Evolutionary conservation across 2,113 vertebrate species (phyloP).

Genomic region (Corvus cornix): DNA sequence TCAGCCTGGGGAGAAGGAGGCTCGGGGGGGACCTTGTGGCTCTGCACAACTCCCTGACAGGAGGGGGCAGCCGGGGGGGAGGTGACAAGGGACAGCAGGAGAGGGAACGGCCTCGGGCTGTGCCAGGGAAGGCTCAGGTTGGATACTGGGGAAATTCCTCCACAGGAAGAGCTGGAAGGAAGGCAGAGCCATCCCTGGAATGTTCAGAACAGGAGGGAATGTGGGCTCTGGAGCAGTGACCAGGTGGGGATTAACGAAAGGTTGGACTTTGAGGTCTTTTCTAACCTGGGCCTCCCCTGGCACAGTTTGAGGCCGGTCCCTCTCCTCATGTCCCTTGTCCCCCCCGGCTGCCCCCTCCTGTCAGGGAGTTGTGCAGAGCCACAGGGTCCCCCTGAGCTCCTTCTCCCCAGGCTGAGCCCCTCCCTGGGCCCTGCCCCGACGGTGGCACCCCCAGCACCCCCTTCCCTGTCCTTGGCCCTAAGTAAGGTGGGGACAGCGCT

Average conservation of each 20-base stretch:
- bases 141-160: not conserved
- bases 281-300: not conserved
- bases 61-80: not conserved
- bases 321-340: not conserved
- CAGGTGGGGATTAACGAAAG: not conserved
- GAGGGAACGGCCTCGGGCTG: not conserved
- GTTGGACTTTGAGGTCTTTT: not conserved
- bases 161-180: not conserved
- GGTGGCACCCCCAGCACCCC: not conserved
- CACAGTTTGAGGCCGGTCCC: not conserved
- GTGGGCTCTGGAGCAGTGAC: not conserved
- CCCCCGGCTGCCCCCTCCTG: not conserved
- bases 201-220: not conserved
- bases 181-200: not conserved
- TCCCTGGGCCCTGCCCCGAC: not conserved
- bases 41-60: not conserved
- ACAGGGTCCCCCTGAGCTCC: not conserved
- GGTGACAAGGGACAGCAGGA: not conserved
- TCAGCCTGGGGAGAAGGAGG: not conserved
- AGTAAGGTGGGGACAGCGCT: fast-evolving
- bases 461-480: not conserved
- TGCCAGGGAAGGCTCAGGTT: not conserved
- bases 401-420: not conserved
- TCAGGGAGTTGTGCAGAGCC: not conserved
- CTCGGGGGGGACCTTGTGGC: not conserved